These are phyloP conservation scores for Rhodeus uyekii DNA, from an alignment of 2,797 vertebrate species.

Conservation along the genomic window DNA sequence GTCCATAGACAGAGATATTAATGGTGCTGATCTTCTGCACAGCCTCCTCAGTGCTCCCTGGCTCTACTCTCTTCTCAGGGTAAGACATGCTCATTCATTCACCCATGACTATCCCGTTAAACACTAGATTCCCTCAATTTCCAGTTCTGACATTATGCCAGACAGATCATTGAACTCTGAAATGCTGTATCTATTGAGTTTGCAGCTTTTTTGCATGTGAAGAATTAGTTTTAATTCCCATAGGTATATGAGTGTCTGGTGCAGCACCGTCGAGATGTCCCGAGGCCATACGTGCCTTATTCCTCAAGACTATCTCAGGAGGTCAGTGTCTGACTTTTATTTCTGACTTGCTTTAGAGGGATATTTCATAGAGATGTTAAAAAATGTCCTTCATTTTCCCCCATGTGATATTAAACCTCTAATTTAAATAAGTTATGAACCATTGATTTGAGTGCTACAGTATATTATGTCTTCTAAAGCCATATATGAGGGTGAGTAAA, in stretches of 20 bases:
- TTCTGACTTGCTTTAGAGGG: not conserved
- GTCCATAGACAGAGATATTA: conserved; percentile 78
- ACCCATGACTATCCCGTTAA: not conserved
- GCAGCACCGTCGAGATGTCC: conserved; percentile 74
- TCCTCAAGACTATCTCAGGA: conserved; percentile 78
- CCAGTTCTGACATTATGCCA: not conserved
- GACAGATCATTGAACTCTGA: not conserved
- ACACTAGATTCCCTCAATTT: not conserved
- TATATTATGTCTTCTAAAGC: not conserved
- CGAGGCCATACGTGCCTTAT: conserved; percentile 71
- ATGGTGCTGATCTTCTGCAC: conserved; percentile 79
- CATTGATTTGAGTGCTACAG: not conserved
- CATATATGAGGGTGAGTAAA: not conserved
- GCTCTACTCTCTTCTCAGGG: conserved; percentile 87
- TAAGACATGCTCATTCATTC: conserved; percentile 58
- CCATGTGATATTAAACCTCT: not conserved
- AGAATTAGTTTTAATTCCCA: conserved; percentile 1
- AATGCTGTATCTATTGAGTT: not conserved
- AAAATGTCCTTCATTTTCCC: too few species aligned
- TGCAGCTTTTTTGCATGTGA: not conserved
- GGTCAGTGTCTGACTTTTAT: conserved; percentile 71
- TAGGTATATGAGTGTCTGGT: conserved; percentile 89
- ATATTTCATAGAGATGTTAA: not conserved
- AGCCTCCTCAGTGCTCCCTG: conserved; percentile 85
- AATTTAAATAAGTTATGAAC: not conserved